These are phyloP conservation scores for Oreochromis tanganicae DNA, from an alignment of 2,113 vertebrate genomes.

Conservation along the genomic window DNA sequence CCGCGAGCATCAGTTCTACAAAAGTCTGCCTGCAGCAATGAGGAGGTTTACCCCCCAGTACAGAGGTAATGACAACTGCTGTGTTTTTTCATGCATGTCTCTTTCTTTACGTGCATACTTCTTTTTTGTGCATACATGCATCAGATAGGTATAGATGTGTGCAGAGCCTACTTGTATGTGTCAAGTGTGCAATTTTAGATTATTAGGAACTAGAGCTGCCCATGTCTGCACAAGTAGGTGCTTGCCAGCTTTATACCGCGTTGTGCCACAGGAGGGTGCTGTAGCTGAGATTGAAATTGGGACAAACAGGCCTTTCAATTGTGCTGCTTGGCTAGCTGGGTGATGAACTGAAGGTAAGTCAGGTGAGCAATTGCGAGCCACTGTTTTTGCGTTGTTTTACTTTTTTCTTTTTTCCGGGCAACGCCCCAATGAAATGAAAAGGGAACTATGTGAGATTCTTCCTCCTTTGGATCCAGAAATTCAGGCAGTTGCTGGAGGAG, in stretches of 20 bases:
- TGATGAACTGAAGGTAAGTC: slow-evolving; percentile 14
- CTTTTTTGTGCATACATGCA: not conserved
- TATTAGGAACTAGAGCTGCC: not conserved
- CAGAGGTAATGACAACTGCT: slow-evolving; percentile 79
- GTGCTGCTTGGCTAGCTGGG: not conserved
- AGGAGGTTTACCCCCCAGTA: slow-evolving; percentile 94
- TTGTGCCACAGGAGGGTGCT: slow-evolving; percentile 32
- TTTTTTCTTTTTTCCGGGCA: not conserved
- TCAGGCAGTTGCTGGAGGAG: not conserved
- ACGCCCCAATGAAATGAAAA: not conserved
- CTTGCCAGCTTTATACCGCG: not conserved
- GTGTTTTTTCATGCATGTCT: not conserved
- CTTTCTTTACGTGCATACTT: not conserved
- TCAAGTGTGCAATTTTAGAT: not conserved
- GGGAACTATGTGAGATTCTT: not conserved
- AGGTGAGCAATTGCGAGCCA: not conserved
- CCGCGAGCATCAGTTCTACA: slow-evolving; percentile 94
- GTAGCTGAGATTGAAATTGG: not conserved
- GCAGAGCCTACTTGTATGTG: not conserved
- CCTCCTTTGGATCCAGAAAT: not conserved
- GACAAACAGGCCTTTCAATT: not conserved
- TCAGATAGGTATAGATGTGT: not conserved
- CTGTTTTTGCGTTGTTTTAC: not conserved
- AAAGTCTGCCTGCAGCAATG: slow-evolving; percentile 90
- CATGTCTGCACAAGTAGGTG: not conserved